These are phyloP conservation scores for Melanotaenia boesemani DNA, from an alignment of 2,797 vertebrate genomes.

Conservation along the genomic window DNA sequence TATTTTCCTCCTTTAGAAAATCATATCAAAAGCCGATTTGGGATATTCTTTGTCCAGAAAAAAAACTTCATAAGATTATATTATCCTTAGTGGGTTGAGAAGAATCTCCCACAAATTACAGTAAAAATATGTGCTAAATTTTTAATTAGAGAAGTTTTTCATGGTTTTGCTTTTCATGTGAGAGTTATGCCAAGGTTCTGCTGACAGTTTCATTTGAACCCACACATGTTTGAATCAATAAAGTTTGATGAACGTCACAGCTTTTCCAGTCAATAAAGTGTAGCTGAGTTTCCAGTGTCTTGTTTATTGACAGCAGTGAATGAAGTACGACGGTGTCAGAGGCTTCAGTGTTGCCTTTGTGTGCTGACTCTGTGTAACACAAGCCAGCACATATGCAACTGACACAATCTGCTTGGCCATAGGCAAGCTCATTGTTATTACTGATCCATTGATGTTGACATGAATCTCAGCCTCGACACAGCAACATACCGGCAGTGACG, in stretches of 20 bases:
- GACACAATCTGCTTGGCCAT: conserved; percentile 45
- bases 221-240: conserved; percentile 29
- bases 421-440: conserved; percentile 58
- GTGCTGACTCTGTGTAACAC: conserved; percentile 53
- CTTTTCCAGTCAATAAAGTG: conserved; percentile 39
- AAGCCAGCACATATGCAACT: conserved; percentile 42
- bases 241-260: conserved; percentile 46
- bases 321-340: conserved; percentile 63
- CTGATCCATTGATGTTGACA: conserved; percentile 74
- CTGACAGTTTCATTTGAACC: conserved; percentile 3
- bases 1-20: conserved; percentile 27
- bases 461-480: conserved; percentile 49
- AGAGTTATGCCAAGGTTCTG: conserved; percentile 5
- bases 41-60: conserved; percentile 5
- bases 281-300: conserved; percentile 49
- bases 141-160: neutral
- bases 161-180: neutral
- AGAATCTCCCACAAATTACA: neutral
- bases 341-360: conserved; percentile 44
- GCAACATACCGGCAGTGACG: conserved; percentile 12
- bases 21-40: conserved; percentile 22
- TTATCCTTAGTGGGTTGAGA: conserved; percentile 14
- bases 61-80: conserved; percentile 26
- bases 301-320: conserved; percentile 62
- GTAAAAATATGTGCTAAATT: conserved; percentile 1